Evolutionary conservation across 2,113 vertebrate species (phyloP), one percentile per base, ranked within the genome.

Genomic region (Prionailurus bengalensis): DNA sequence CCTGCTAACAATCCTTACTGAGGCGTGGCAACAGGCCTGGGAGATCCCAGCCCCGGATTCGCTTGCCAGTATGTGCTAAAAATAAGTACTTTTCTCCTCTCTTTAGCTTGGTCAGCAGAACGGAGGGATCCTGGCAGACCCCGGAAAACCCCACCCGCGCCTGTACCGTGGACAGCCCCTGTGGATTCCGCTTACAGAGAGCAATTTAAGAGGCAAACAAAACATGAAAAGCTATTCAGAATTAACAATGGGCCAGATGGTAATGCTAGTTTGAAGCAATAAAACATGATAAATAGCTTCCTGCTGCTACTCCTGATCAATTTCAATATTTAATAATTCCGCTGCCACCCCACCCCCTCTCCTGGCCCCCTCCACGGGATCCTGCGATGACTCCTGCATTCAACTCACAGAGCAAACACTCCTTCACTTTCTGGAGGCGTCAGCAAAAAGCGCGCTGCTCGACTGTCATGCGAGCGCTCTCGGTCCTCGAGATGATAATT

Each of bases 161-260:
- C 27, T 15, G 73, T 17, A 65, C 8, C 36, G 79, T 7, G 61
- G 87, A 51, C 71, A 92, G 66, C 45, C n/a, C 84, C 76, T 7
- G 11, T n/a, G 71, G 89, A 95, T 96, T 94, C 96, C 23, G 23
- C 92, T 93, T 89, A 51, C 82, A 63, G 39, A 79, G 89, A 97
- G 89, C 91, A 74, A 96, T 97, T 98, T 96, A 81, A 96, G 97
- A 96, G 81, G 97, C 98, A 98, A 98, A 97, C 95, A 97, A 96
- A 98, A 97, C 96, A 92, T 33, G 88, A 81, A 93, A 93, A 94
- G 81, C 97, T 95, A 95, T 94, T 97, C 83, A 23, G 98, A 98
- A 94, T 95, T 96, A 98, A 98, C 98, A 98, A 98, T 95, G 86
- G 98, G 74, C 98, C 98, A 98, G 98, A 98, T 98, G 98, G 98